Percentiles rank a stretch among this genome's conserved stretches.
phyloP scores from a whole-genome alignment of 2,888 invertebrate species.

The Erebia palarica region DNA sequence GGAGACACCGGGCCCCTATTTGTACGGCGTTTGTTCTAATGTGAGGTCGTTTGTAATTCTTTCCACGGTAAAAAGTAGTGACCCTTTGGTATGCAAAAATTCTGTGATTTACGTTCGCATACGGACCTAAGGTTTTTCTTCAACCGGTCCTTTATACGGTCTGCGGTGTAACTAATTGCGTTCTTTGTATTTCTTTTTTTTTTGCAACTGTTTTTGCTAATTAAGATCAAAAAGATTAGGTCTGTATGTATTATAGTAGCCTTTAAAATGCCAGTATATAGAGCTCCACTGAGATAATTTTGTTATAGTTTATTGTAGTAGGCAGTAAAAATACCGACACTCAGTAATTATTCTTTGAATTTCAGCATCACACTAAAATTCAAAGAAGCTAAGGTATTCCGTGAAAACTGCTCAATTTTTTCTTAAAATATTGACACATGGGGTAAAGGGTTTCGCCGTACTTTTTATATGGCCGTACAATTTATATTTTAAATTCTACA shows the following conservation, averaged over 20 bases:
- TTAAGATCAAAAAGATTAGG: not conserved
- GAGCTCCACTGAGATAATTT: no score
- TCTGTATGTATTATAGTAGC: not conserved
- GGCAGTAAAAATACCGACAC: no score
- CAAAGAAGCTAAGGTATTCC: no score
- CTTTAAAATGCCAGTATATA: no score
- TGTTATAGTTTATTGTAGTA: no score
- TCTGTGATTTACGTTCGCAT: conserved; percentile 58
- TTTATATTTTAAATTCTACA: no score
- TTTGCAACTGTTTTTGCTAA: not conserved
- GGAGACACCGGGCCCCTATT: conserved; percentile 71
- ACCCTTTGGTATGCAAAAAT: conserved; percentile 66
- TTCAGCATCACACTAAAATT: no score
- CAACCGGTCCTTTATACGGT: conserved; percentile 42
- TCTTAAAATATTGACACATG: no score
- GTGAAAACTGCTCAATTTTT: no score
- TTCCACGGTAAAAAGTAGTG: conserved; percentile 60
- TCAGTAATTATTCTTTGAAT: no score
- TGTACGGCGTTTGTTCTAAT: conserved; percentile 75
- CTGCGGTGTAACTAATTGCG: conserved; percentile 40
- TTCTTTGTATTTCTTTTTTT: conserved; percentile 28
- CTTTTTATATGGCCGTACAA: no score
- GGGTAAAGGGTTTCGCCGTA: no score
- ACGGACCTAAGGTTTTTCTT: conserved; percentile 50
- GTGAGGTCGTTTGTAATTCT: conserved; percentile 78